Evolutionary conservation across 2,113 vertebrate genomes (phyloP), one percentile per base, ranked within the genome.

Genomic region (Oryzias javanicus): DNA sequence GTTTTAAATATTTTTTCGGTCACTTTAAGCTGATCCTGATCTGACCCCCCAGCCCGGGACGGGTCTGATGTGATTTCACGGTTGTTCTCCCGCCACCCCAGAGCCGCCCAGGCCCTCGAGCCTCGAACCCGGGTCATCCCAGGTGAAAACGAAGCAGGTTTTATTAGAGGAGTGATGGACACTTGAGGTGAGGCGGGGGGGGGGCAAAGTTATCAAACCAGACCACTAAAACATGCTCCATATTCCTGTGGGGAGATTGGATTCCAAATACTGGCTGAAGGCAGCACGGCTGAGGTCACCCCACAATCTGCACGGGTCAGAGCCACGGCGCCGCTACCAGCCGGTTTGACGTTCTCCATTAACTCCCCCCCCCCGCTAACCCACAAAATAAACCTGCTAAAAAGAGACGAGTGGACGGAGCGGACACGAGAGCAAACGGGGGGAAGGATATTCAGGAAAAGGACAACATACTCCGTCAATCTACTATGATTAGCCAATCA

Each of bases 241-340:
- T 48, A 77, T 87, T 80, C 78, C 72, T 24, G 63, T 59, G 13
- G 81, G 81, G 87, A 90, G 89, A 90, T 90, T 90, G 86, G 86
- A 88, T 88, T 89, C 78, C 70, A 74, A 78, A 68, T 58, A 35
- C 64, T 65, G 80, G 80, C 82, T 78, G 41, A 25, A 58, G 78
- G 86, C 78, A 60, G 76, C 79, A 29, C 24, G 74, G 10, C 60
- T 1, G 63, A 72, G 86, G 87, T 90, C 89, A 88, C 51, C 75
- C 72, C 75, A 78, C 87, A 90, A 89, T 90, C 87, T 89, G 74
- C 78, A 80, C 50, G 59, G 89, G 89, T 90, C 89, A 89, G 17
- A 76, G 73, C 76, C 71, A 35, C 83, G 82, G 70, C 85, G 76
- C 67, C 47, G 62, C 74, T 72, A 85, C 85, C 79, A 78, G 78